phyloP scores from a whole-genome alignment of 1,140 invertebrate species.

The Papilio aristodemus region DNA sequence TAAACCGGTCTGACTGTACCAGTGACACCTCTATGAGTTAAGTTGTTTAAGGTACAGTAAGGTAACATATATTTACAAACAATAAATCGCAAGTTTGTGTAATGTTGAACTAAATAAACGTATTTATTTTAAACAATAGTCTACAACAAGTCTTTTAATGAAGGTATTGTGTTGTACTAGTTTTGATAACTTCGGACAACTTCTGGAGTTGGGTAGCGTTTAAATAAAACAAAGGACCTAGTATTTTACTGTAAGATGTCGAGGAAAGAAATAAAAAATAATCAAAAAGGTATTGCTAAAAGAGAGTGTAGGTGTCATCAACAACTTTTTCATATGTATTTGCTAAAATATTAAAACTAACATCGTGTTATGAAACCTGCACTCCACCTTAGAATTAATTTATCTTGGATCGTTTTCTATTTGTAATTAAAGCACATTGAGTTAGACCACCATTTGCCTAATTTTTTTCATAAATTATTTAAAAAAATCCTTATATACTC shows the following conservation, averaged over 20 bases:
- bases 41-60: too few relatives aligned
- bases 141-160: background rate
- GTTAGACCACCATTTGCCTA: too few relatives aligned
- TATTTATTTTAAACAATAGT: background rate
- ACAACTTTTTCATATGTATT: too few relatives aligned
- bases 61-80: background rate
- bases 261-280: background rate
- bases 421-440: too few relatives aligned
- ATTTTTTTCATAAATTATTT: too few relatives aligned
- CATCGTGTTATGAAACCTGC: too few relatives aligned
- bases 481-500: too few relatives aligned
- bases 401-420: too few relatives aligned
- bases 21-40: background rate
- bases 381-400: too few relatives aligned
- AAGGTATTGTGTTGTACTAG: slow-evolving; percentile 8
- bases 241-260: background rate
- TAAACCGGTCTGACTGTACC: background rate
- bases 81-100: background rate
- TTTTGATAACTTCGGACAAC: slow-evolving; percentile 10
- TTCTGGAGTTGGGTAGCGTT: background rate
- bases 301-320: too few relatives aligned
- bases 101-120: slow-evolving; percentile 4
- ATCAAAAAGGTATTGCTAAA: too few relatives aligned
- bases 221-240: background rate
- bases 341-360: too few relatives aligned